These are phyloP conservation scores for Spisula subtruncata DNA, from an alignment of 2,888 invertebrate species.

Conservation along the genomic window DNA sequence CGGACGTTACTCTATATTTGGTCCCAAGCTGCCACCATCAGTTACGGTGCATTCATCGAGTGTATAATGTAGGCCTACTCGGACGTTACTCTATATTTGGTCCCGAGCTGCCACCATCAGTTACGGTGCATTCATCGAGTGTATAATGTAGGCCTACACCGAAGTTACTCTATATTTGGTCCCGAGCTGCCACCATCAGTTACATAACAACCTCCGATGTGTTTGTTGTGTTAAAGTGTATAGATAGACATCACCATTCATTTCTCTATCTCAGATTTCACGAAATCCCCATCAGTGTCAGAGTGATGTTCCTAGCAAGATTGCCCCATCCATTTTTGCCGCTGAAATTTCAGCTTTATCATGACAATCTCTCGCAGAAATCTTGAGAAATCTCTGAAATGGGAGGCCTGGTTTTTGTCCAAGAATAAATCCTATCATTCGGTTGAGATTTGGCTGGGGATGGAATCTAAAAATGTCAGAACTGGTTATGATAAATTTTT, in stretches of 20 bases:
- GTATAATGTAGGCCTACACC: too few species aligned
- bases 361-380: conserved; percentile 31
- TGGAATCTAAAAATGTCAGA: conserved; percentile 49
- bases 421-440: conserved; percentile 37
- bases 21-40: too few species aligned
- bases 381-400: conserved; percentile 51
- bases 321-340: conserved; percentile 53
- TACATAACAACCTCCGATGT: background rate
- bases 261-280: conserved; percentile 33
- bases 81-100: background rate
- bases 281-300: conserved; percentile 65
- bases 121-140: background rate
- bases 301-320: conserved; percentile 56
- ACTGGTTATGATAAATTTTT: conserved; percentile 51
- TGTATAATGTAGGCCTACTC: too few species aligned
- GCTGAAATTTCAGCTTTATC: conserved; percentile 50
- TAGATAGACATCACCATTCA: conserved; percentile 42
- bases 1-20: too few species aligned
- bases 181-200: background rate
- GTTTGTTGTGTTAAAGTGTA: background rate
- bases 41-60: too few species aligned
- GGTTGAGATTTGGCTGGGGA: conserved; percentile 39
- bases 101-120: background rate
- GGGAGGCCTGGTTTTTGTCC: conserved; percentile 54
- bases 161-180: conserved; percentile 2